Conservation (phyloP, 2,113 vertebrate species). For the Chlorodrepanis virens region DNA sequence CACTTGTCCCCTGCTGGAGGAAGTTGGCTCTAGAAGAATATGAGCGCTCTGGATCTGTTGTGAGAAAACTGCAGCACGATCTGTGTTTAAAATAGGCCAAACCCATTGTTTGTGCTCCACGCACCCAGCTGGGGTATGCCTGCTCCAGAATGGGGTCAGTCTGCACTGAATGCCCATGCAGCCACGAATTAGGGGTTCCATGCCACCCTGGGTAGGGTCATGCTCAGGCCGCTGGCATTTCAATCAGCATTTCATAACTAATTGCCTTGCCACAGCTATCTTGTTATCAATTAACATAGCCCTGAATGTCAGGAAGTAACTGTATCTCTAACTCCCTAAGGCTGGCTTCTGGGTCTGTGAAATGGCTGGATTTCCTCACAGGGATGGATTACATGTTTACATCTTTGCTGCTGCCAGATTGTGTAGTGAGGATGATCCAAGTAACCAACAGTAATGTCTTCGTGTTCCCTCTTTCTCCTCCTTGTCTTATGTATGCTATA, state of each 20-base stretch:
- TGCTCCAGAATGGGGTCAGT: rapidly evolving
- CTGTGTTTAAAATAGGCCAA: neutral
- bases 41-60: neutral
- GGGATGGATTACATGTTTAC: conserved; percentile 55
- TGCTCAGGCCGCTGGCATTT: conserved; percentile 5
- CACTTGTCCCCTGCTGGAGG: neutral
- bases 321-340: conserved; percentile 16
- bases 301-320: conserved; percentile 66
- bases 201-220: neutral
- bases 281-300: conserved; percentile 51
- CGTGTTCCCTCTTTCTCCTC: neutral
- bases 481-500: neutral
- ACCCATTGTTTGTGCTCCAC: neutral
- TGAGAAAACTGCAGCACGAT: neutral
- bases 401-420: neutral
- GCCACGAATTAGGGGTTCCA: neutral
- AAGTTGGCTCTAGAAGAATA: neutral
- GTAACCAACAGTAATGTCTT: neutral
- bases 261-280: conserved; percentile 31
- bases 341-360: conserved; percentile 29
- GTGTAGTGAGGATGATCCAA: neutral
- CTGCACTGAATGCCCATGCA: neutral
- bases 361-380: conserved; percentile 49
- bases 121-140: neutral
- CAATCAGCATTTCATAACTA: conserved; percentile 46